Evolutionary conservation across 2,113 vertebrate genomes (phyloP), one percentile per base, ranked within the genome.

Genomic region (Butorides virescens): DNA sequence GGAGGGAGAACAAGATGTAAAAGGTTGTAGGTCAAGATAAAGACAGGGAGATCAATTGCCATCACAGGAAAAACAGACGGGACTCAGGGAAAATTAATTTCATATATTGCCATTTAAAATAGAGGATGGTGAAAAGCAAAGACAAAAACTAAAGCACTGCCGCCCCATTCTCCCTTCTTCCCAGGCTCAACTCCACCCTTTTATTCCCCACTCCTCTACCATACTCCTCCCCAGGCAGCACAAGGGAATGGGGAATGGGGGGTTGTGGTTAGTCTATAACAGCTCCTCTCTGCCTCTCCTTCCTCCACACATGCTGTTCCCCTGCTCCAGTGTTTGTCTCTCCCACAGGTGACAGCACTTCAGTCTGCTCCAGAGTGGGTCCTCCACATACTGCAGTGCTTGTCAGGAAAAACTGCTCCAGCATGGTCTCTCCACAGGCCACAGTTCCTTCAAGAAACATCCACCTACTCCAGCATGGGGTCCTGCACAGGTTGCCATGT

Each of bases 151-250:
- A 27, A 65, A 78, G 25, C 32, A 53, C 34, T 67, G 13, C 4
- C 13, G 59, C 20, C 7, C 1, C 7, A 23, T 2, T 17, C 26
- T 80, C 23, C 19, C 2, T 79, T 72, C 34, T 67, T 52, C 39
- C 52, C 19, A 79, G 50, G 21, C 12, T 79, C 12, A 46, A 8
- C 11, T 75, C 71, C 15, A 55, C 4, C 26, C 4, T n/a, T 63
- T 81, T 9, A 53, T 85, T 77, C 9, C 25, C 42, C 56, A 15
- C 14, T 83, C 13, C 5, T 75, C 61, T n/a, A 65, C 10, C 3
- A 74, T 82, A 18, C 6, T 8, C 11, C 3, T 25, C 46, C 20
- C 32, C 0, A 2, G 23, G 18, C 0, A 5, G 6, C 2, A 4
- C 25, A 81, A 8, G 22, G 6, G 46, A 18, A 47, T 56, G 32